Base-by-base conservation (phyloP, 2,888 invertebrate species). In the Melangyna quadrimaculata region DNA sequence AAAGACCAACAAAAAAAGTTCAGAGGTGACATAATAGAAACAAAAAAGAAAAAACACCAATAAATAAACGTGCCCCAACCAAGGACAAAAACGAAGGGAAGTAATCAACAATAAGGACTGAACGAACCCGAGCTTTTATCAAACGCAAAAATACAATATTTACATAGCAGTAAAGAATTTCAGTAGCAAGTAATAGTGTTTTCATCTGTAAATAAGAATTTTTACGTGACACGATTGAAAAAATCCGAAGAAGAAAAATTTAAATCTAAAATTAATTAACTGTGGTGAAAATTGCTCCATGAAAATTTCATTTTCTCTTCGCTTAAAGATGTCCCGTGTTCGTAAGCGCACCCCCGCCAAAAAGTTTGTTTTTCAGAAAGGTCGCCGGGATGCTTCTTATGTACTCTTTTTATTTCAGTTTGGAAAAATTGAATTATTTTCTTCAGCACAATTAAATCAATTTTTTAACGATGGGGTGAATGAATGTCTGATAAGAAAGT, bases 161-260 rank as follows among this genome's bases (percentile, higher is more conserved):
- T 57, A 57, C 12, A 35, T 57, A 57, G 19, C 32, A 57, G 29
- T 35, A 32, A 57, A 57, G 12, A 35, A 57, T 32, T 57, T 57
- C 22, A 35, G 4, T 24, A 17, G 17, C 29, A 5, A 29, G 53
- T 53, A 27, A 57, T 19, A 57, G 57, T 57, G 35, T 35, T 35
- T 19, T 19, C 19, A 57, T 35, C 57, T 35, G 57, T 35, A 57
- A 35, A 57, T 32, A 57, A 32, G 19, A 57, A 32, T 35, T 22
- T 35, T 35, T 57, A 35, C 35, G 22, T 35, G 57, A 57, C 57
- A 57, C 17, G 35, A 57, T 57, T 57, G 35, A 57, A 57, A 57
- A 55, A 57, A 35, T 22, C 57, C 8, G 7, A 22, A 22, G 29
- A 55, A 29, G 14, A 57, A 57, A 57, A 57, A 29, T 55, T 29